phyloP scores from a whole-genome alignment of 2,797 vertebrate species.

The Syndactyla subalaris region DNA sequence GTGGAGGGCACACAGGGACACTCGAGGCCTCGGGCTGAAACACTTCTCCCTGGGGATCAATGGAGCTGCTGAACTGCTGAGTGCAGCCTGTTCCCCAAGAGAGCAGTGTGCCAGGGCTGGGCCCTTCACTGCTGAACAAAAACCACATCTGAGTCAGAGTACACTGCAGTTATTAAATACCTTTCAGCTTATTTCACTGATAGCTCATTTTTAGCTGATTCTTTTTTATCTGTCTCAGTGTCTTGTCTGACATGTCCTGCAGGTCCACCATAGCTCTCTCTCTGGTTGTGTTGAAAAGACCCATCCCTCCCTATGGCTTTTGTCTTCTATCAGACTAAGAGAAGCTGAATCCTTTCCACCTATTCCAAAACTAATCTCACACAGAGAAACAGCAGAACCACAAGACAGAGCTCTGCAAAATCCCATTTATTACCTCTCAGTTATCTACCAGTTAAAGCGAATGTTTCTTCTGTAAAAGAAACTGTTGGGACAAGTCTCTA shows the following conservation, averaged over 20 bases:
- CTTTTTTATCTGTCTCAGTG: not conserved
- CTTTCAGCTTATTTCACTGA: not conserved
- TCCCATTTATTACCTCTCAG: not conserved
- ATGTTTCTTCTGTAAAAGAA: not conserved
- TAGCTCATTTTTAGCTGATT: not conserved
- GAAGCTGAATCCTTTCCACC: not conserved
- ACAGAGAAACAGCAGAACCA: not conserved
- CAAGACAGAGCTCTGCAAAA: not conserved
- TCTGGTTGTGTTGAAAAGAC: not conserved
- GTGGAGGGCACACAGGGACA: not conserved
- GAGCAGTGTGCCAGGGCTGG: rapidly evolving
- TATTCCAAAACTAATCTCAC: not conserved
- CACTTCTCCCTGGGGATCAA: rapidly evolving
- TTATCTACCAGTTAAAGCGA: not conserved
- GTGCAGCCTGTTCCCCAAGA: not conserved
- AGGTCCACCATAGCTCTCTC: rapidly evolving
- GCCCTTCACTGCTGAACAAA: not conserved
- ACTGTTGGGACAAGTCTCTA: not conserved
- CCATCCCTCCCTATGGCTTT: not conserved
- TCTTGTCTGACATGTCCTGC: not conserved
- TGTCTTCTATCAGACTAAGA: not conserved
- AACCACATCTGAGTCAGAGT: not conserved
- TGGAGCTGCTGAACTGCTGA: rapidly evolving
- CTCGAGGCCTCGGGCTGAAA: not conserved
- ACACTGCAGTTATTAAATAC: not conserved